Evolutionary conservation across 2,113 vertebrate species (phyloP).

Genomic region (Orycteropus afer): DNA sequence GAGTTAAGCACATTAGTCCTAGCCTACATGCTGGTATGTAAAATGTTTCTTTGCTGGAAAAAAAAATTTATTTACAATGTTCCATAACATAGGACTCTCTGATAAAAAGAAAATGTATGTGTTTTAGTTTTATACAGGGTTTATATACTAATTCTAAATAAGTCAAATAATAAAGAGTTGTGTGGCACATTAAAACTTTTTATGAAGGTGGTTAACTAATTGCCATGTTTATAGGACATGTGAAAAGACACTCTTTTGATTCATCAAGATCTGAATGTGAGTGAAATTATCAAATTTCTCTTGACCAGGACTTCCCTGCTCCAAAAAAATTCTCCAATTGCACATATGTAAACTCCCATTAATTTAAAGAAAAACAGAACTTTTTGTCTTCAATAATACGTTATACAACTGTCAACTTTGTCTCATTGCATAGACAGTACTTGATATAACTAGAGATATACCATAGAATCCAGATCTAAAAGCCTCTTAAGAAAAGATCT

Average conservation of each 20-base stretch:
- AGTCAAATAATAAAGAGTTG: background rate
- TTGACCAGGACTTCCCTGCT: background rate
- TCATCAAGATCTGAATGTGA: background rate
- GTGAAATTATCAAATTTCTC: background rate
- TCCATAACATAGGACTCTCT: background rate
- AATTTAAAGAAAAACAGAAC: background rate
- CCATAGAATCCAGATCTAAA: background rate
- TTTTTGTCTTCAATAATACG: conserved; percentile 8
- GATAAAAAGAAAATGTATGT: background rate
- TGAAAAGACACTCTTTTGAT: background rate
- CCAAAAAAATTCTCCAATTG: background rate
- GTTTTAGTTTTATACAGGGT: background rate
- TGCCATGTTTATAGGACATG: background rate
- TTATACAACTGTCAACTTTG: background rate
- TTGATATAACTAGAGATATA: background rate
- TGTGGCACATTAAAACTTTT: background rate
- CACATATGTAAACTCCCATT: background rate
- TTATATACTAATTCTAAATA: background rate
- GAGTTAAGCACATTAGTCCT: background rate
- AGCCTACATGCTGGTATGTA: background rate
- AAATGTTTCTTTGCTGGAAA: background rate
- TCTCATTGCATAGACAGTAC: background rate
- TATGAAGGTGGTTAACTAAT: background rate
- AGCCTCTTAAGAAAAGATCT: background rate
- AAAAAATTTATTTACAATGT: background rate